Evolutionary conservation across 2,888 invertebrate genomes (phyloP), one percentile per base, ranked within the genome.

Genomic region (Drosophila prolongata): DNA sequence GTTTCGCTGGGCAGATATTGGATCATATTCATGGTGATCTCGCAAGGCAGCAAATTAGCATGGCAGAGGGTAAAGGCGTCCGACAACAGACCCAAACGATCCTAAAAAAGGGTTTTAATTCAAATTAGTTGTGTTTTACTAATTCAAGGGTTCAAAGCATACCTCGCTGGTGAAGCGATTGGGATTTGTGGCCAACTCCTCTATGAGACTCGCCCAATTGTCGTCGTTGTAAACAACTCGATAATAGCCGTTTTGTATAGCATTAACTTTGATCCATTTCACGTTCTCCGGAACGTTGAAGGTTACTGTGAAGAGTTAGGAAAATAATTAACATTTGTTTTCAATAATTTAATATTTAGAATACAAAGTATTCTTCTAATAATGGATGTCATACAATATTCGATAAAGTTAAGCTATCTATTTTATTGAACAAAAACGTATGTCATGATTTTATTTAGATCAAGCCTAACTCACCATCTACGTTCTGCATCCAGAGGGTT

Each of bases 31-130:
- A 92, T 90, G 44, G 93, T 91, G 9, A 92, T 90, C 78, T 92
- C 92, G 34, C 92, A 92, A 46, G 92, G 90, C 82, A 93, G 68
- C 30, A 92, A 78, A 84, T 92, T 93, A 3, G 92, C 91, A 73
- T 93, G 93, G 54, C 92, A 92, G 13, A 92, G 80, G 0, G 93
- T 92, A 70, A 92, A 92, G 4, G 92, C 91, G 80, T 92, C 92
- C n/a, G 93, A 92, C 5, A 92, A 77, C 40, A 92, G 65, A 1
- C 92, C 92, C 55, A 92, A 89, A 30, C 92, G 92, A 86, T 92
- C 92, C 91, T 92, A 6, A 0, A 16, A 10, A 11, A 10, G 0
- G 0, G 3, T 8, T 11, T 19, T 3, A 6, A 10, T 0, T 9
- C 0, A 19, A 1, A n/a, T 30, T 16, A 2, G 10, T 9, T 0